Percentiles rank a stretch among this genome's conserved stretches.
Evolutionary conservation across 2,888 invertebrate genomes (phyloP).

Genomic region (Dryobotodes eremita): DNA sequence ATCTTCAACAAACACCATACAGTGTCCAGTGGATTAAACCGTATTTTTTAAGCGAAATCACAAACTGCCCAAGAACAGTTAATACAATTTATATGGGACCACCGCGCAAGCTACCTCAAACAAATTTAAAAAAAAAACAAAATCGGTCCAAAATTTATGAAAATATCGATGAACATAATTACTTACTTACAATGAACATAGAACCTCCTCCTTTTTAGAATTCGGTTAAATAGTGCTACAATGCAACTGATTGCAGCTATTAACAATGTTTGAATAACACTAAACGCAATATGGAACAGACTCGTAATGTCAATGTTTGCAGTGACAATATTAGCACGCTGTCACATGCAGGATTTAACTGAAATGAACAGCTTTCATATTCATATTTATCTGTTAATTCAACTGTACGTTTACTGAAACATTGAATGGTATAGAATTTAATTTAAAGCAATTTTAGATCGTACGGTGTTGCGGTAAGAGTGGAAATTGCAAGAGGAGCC

Average conservation of each 20-base stretch:
- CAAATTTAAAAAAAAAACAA: too few relatives aligned
- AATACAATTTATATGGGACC: too few relatives aligned
- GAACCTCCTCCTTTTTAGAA: neutral
- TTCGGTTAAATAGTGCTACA: neutral
- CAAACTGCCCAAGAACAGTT: too few relatives aligned
- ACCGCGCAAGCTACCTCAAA: too few relatives aligned
- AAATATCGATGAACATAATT: too few relatives aligned
- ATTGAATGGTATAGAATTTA: neutral
- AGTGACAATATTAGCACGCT: conserved; percentile 40
- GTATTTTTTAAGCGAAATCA: too few relatives aligned
- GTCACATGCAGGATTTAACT: conserved; percentile 30
- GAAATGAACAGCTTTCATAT: conserved; percentile 34
- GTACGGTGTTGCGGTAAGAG: neutral
- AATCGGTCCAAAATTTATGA: too few relatives aligned
- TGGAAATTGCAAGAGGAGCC: neutral
- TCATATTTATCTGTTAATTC: conserved; percentile 10
- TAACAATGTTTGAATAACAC: conserved; percentile 39
- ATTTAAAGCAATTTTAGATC: neutral
- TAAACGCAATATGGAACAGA: conserved; percentile 25
- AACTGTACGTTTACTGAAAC: neutral
- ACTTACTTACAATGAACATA: too few relatives aligned
- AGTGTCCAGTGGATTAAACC: too few relatives aligned
- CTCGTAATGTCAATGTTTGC: conserved; percentile 44
- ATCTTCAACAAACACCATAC: too few relatives aligned
- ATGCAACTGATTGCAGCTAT: conserved; percentile 32